These are phyloP conservation scores for Poecilia gillii DNA, from an alignment of 2,797 vertebrate genomes.

Conservation along the genomic window DNA sequence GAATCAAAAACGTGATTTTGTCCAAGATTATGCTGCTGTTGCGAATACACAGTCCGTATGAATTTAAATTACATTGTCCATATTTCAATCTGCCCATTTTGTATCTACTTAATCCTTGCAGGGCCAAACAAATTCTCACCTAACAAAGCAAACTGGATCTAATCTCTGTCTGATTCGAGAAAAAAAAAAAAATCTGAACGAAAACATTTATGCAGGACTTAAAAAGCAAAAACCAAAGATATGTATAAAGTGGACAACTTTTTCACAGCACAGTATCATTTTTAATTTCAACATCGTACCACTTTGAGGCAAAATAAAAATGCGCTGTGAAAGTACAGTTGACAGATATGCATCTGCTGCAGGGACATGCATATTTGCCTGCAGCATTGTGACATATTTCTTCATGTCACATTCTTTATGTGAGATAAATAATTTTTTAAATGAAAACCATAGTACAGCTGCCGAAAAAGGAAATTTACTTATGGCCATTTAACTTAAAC, in stretches of 20 bases:
- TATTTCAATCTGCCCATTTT: neutral
- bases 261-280: too few relatives aligned
- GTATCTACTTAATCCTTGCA: neutral
- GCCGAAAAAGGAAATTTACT: neutral
- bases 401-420: too few relatives aligned
- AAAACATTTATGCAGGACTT: too few relatives aligned
- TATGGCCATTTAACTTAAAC: neutral
- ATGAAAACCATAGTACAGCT: neutral
- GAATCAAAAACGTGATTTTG: neutral
- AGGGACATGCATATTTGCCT: too few relatives aligned
- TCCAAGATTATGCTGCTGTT: neutral
- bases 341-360: too few relatives aligned
- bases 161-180: too few relatives aligned
- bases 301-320: neutral
- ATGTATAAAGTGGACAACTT: too few relatives aligned
- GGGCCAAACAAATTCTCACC: neutral
- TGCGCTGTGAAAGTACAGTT: too few relatives aligned
- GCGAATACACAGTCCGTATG: neutral
- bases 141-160: neutral
- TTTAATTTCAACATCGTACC: neutral
- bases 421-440: neutral
- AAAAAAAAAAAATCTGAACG: too few relatives aligned
- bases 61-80: neutral
- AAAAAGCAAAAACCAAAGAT: too few relatives aligned
- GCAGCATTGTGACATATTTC: too few relatives aligned